Evolutionary conservation across 92 coral and sea anemone genomes (phyloP).

Genomic region (Phenganax marumi): DNA sequence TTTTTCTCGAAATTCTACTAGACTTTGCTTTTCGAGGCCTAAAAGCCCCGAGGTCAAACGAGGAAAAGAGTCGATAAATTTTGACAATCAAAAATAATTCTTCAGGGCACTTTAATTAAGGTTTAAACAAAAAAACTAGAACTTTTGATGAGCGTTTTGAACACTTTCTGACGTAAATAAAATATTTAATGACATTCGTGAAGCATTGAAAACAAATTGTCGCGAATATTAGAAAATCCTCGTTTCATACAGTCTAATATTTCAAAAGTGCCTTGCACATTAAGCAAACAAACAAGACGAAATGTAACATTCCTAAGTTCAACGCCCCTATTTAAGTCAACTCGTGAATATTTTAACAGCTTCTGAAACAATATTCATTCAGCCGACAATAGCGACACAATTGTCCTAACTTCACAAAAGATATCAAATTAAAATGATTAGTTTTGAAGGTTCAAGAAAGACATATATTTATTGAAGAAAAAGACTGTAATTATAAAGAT

Average conservation of each 20-base stretch:
- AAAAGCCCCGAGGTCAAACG: too few species aligned
- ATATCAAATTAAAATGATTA: constrained; percentile 7
- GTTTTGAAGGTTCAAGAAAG: neutral
- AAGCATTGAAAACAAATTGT: too few species aligned
- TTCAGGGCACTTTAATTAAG: neutral
- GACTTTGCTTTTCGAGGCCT: too few species aligned
- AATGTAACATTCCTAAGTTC: neutral
- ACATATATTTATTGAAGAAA: neutral
- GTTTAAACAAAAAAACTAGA: neutral
- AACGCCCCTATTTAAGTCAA: constrained; percentile 3
- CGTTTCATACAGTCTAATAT: neutral
- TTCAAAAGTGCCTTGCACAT: neutral
- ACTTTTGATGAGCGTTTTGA: neutral
- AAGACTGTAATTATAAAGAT: neutral
- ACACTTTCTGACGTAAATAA: neutral
- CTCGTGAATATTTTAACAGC: neutral
- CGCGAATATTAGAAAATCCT: too few species aligned
- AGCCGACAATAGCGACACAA: constrained; percentile 10
- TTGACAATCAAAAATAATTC: neutral
- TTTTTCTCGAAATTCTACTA: too few species aligned
- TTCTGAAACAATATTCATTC: constrained; percentile 2
- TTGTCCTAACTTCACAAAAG: constrained; percentile 11
- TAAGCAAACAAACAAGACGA: neutral
- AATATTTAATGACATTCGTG: neutral
- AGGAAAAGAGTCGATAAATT: too few species aligned